Base-by-base conservation (phyloP, 2,113 vertebrate species). In the Larimichthys crocea region DNA sequence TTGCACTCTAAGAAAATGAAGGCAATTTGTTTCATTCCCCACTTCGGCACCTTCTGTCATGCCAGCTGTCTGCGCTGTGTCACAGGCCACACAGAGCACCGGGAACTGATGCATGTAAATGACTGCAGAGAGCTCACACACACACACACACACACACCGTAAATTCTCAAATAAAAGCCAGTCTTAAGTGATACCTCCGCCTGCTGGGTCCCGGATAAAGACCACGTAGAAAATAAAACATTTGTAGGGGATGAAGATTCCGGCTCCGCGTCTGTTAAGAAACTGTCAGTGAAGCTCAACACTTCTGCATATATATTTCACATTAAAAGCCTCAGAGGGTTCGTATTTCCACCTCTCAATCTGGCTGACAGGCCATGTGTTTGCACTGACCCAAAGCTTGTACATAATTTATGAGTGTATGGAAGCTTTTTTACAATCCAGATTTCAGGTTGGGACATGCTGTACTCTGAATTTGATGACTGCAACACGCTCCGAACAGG, bases 1-100 rank as follows among this genome's bases (percentile, higher is more conserved):
- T 73, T 61, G 84, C 78, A 76, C 82, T 91, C 91, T 48, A 79
- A 78, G 79, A 86, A 91, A 92, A 92, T 93, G 88, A 92, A 93
- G 88, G 89, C 89, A 92, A 88, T 93, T 93, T 91, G 89, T 93
- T 92, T 91, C 29, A 16, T 82, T 88, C 76, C 63, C 80, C 83
- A 74, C 74, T 86, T 80, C 44, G 22, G 46, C 83, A 86, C 87
- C 88, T 88, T 90, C 90, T 91, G 92, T 85, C 87, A 76, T 31
- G 77, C 87, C 91, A 91, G 84, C 90, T 92, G 92, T 91, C 80
- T 71, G 78, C 56, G 0, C 76, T 61, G 84, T 87, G 86, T 88
- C 88, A 76, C 73, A 50, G 88, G 88, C 82, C 69, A 57, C 53
- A 12, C 70, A 5, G 66, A 84, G 88, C 82, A 53, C 71, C 49